A percentile compares a stretch with the other conserved stretches of the same genome.
These are phyloP conservation scores for Datnioides undecimradiatus DNA, from an alignment of 2,113 vertebrate genomes.

Conservation along the genomic window DNA sequence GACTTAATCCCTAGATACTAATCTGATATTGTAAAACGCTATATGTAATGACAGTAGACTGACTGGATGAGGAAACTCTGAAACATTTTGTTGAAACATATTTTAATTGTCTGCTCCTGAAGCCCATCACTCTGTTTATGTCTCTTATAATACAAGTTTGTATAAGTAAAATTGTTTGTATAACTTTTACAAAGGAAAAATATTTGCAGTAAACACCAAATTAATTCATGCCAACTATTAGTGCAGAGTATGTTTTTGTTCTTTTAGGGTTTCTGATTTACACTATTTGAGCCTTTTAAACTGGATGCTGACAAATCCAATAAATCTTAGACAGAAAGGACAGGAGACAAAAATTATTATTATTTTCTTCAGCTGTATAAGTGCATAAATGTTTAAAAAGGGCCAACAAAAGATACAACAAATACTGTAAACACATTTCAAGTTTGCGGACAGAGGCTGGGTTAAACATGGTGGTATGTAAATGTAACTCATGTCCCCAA, in stretches of 20 bases:
- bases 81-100: no score
- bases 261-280: neutral
- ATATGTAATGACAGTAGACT: no score
- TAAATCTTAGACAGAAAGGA: neutral
- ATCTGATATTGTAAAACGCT: no score
- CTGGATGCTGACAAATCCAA: neutral
- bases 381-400: conserved; percentile 5
- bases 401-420: conserved; percentile 5
- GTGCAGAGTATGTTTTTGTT: neutral
- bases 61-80: no score
- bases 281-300: neutral
- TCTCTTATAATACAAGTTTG: no score
- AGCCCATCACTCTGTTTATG: no score
- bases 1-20: no score
- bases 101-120: no score
- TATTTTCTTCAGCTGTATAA: conserved; percentile 46
- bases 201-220: neutral
- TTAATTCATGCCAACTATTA: neutral
- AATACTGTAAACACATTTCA: conserved; percentile 35
- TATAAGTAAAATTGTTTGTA: no score
- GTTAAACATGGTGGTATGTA: neutral
- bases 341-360: conserved; percentile 1
- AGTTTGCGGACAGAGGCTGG: conserved; percentile 12
- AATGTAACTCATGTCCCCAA: neutral
- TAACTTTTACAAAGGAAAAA: neutral